Base-by-base conservation (phyloP, 1,140 invertebrate genomes). In the Hypsibius dujardini region DNA sequence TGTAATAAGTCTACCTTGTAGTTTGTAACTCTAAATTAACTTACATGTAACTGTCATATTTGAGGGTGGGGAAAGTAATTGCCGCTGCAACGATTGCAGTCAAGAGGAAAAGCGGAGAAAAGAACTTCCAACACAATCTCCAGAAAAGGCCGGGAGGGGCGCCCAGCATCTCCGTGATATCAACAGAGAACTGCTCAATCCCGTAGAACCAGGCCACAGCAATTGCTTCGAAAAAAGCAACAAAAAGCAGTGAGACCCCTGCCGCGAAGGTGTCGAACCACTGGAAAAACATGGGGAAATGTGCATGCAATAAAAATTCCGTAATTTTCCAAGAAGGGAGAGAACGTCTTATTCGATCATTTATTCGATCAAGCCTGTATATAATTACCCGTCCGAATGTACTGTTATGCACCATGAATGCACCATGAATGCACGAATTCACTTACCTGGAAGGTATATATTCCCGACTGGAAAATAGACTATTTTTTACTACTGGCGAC, bases 151-250 rank as follows among this genome's bases (percentile, higher is more conserved):
- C 77, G 2, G 82, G 82, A 50, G 75, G 72, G 70, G 78, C 77
- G n/a, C 81, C 81, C 42, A 82, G 76, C 82, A 83, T 83, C 70
- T 80, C 76, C 73, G 80, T 73, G 46, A 82, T 79, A 76, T 91
- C 88, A 69, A 82, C 79, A 60, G 84, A 83, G 71, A 90, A 86
- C 72, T 86, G 84, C 15, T 85, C 81, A 46, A 83, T 75, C 82
- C 82, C 82, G 74, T 83, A 83, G 72, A 82, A 76, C 81, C 82
- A 83, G 45, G 77, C 76, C 2, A 83, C 78, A 14, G 79, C 81
- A 40, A 83, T 75, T 3, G 81, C 79, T 73, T 82, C 79, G 70
- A 78, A 79, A 2, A 83, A 74, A 1, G 82, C 81, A 1, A 77
- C 78, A 72, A 81, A 81, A 3, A 83, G 73, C 3, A 83, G 76